These are phyloP conservation scores for Ariopsis seemanni DNA, from an alignment of 2,113 vertebrate genomes.

Conservation along the genomic window DNA sequence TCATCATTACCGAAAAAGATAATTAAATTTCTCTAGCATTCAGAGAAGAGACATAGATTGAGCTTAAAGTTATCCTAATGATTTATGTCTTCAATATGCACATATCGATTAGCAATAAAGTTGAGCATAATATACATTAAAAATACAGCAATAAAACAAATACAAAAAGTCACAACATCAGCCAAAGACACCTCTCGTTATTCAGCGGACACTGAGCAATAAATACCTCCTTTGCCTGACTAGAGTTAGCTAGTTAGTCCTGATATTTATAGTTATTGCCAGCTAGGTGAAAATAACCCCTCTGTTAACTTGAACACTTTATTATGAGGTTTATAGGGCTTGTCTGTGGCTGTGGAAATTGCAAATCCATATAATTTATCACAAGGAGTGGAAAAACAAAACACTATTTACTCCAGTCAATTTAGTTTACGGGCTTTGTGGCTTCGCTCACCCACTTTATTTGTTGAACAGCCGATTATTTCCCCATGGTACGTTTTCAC, in stretches of 20 bases:
- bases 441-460: constrained; percentile 50
- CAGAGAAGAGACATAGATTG: neutral
- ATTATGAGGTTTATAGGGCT: constrained; percentile 61
- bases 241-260: constrained; percentile 47
- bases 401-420: constrained; percentile 54
- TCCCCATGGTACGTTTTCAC: constrained; percentile 30
- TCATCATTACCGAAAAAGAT: constrained; percentile 43
- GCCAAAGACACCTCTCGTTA: constrained; percentile 14
- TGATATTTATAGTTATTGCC: constrained; percentile 56
- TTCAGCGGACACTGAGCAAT: neutral
- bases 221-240: constrained; percentile 40
- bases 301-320: constrained; percentile 57
- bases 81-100: constrained; percentile 58
- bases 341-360: constrained; percentile 59
- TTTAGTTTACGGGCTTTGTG: constrained; percentile 58
- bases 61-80: constrained; percentile 50
- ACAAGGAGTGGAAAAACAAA: constrained; percentile 52
- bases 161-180: constrained; percentile 22
- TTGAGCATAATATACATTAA: constrained; percentile 49
- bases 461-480: constrained; percentile 52
- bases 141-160: constrained; percentile 51
- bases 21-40: constrained; percentile 39
- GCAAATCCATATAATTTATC: constrained; percentile 62
- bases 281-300: constrained; percentile 56
- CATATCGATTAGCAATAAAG: constrained; percentile 57